Percentiles rank a stretch among this genome's conserved stretches.
Conservation (phyloP, 2,113 vertebrate genomes). For the Nannospalax galili region DNA sequence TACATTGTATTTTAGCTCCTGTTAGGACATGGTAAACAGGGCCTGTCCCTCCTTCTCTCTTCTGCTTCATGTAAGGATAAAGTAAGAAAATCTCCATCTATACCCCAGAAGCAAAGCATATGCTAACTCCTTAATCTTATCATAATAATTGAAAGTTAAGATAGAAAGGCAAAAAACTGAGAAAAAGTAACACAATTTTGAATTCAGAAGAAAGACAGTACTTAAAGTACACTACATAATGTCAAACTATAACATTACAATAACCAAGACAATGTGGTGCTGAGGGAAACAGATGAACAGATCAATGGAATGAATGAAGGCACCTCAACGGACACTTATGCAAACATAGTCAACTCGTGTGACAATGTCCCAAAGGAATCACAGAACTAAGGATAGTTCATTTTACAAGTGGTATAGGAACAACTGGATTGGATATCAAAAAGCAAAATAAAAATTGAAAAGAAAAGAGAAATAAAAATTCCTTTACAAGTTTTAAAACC, state of each 20-base stretch:
- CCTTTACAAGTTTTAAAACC: neutral
- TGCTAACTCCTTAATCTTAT: neutral
- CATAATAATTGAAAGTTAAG: neutral
- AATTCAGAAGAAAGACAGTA: neutral
- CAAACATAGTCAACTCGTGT: neutral
- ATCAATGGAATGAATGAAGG: neutral
- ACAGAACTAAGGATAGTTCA: neutral
- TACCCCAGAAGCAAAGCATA: neutral
- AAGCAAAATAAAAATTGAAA: neutral
- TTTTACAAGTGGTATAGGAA: neutral
- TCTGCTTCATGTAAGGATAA: neutral
- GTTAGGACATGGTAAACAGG: too few relatives aligned
- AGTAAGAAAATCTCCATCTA: neutral
- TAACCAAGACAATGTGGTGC: neutral
- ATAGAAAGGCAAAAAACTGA: neutral
- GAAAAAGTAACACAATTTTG: neutral
- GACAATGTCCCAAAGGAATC: too few relatives aligned
- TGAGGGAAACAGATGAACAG: neutral
- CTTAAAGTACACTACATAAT: too few relatives aligned
- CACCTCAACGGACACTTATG: neutral
- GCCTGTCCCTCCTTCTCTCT: fast-evolving
- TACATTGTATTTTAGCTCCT: too few relatives aligned
- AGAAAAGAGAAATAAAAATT: neutral
- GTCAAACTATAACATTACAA: neutral
- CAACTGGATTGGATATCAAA: neutral